A percentile compares a stretch with the other conserved stretches of the same genome.
Conservation (phyloP, 2,113 vertebrate genomes). For the Semnopithecus entellus region DNA sequence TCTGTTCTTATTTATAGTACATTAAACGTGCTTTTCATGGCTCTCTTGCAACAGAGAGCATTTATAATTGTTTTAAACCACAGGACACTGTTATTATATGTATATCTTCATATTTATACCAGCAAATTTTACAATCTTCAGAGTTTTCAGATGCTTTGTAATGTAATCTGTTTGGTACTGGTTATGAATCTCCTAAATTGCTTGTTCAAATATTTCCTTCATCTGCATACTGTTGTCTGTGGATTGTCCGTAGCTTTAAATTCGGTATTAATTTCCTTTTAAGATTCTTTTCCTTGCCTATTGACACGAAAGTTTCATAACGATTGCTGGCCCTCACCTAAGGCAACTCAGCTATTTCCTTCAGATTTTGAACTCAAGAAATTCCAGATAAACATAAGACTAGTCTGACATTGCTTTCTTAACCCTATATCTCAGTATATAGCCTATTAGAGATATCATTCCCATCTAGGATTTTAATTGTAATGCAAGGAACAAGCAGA, state of each 20-base stretch:
- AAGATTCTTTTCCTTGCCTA: neutral
- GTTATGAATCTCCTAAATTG: neutral
- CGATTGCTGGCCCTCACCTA: neutral
- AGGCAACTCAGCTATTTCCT: neutral
- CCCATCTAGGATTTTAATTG: neutral
- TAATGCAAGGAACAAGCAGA: neutral
- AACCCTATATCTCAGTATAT: neutral
- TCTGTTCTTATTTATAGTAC: neutral
- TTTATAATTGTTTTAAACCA: neutral
- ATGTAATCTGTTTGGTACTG: neutral
- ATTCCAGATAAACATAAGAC: neutral
- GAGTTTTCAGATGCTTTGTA: neutral
- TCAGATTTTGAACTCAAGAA: neutral
- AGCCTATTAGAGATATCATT: neutral
- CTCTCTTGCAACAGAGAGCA: neutral
- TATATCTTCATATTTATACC: neutral
- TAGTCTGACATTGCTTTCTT: neutral
- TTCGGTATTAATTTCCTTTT: neutral
- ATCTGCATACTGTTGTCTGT: neutral
- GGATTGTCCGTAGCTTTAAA: neutral
- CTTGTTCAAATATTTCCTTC: neutral
- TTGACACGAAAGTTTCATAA: neutral
- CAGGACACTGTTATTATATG: neutral
- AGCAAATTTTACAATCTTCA: neutral
- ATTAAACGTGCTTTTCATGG: neutral